Conservation (phyloP, 1,140 invertebrate species). For the Drosophila littoralis region DNA sequence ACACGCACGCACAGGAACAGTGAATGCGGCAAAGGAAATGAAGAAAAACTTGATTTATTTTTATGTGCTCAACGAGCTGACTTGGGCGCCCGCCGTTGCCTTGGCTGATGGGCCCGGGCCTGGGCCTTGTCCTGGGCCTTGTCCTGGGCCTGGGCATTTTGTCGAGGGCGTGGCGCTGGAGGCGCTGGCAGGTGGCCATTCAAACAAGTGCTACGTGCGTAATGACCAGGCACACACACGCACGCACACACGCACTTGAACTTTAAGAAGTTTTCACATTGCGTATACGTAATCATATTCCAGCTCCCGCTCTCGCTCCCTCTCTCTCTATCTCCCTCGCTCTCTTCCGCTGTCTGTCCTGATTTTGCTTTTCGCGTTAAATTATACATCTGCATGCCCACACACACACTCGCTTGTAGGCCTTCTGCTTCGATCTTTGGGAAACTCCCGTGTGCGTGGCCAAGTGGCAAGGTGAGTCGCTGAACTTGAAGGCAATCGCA, state of each 20-base stretch:
- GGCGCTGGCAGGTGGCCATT: slow-evolving; percentile 50
- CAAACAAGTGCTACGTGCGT: slow-evolving; percentile 79
- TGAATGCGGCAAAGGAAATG: slow-evolving; percentile 71
- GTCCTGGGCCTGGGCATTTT: not conserved
- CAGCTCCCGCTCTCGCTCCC: slow-evolving; percentile 1
- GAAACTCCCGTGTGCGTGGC: no score
- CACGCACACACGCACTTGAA: slow-evolving; percentile 63
- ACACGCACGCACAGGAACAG: slow-evolving; percentile 5
- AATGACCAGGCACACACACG: slow-evolving; percentile 72
- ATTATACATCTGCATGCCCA: slow-evolving; percentile 65
- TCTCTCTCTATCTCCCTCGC: not conserved
- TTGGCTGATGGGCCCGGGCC: not conserved
- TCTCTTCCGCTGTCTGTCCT: slow-evolving; percentile 1
- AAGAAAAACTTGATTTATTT: slow-evolving; percentile 82
- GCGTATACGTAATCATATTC: slow-evolving; percentile 78
- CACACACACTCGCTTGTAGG: no score
- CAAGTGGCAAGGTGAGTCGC: no score
- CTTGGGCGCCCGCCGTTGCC: slow-evolving; percentile 40
- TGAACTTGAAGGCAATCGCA: slow-evolving; percentile 12
- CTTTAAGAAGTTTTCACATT: slow-evolving; percentile 75
- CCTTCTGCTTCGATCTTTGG: no score
- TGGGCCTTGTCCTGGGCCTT: not conserved
- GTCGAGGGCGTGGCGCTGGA: no score
- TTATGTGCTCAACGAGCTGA: slow-evolving; percentile 71
- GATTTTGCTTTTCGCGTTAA: slow-evolving; percentile 31